A percentile compares a stretch with the other conserved stretches of the same genome.
These are phyloP conservation scores for Chrysolina haemoptera DNA, from an alignment of 2,888 invertebrate genomes.

Conservation along the genomic window DNA sequence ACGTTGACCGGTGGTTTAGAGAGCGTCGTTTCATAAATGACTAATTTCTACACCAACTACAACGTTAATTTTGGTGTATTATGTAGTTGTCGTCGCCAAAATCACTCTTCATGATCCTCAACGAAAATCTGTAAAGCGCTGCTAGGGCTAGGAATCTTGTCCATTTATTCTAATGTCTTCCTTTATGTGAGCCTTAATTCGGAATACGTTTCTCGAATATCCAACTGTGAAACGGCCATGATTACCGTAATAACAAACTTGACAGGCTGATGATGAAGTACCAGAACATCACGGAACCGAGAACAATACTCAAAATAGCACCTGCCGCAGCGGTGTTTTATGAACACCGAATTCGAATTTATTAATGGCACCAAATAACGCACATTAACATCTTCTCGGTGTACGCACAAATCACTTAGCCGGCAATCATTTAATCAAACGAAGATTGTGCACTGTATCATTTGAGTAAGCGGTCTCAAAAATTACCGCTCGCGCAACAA, in stretches of 20 bases:
- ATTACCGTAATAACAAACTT: conserved; percentile 22
- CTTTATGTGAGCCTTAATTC: not conserved
- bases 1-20: too few relatives aligned
- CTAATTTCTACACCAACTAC: too few relatives aligned
- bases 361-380: conserved; percentile 56
- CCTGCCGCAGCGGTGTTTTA: conserved; percentile 38
- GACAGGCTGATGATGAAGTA: conserved; percentile 29
- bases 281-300: conserved; percentile 28
- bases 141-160: too few relatives aligned
- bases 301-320: conserved; percentile 42
- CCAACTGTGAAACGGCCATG: not conserved
- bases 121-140: too few relatives aligned
- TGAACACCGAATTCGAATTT: conserved; percentile 48
- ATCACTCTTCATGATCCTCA: too few relatives aligned
- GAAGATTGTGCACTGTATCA: conserved; percentile 48
- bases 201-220: not conserved
- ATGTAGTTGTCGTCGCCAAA: too few relatives aligned
- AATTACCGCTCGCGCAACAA: conserved; percentile 62
- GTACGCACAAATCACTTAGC: conserved; percentile 58
- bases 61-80: too few relatives aligned
- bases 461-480: conserved; percentile 57
- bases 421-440: conserved; percentile 56
- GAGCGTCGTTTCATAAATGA: too few relatives aligned
- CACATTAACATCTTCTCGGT: conserved; percentile 55
- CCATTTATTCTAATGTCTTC: too few relatives aligned